Evolutionary conservation across 2,888 invertebrate genomes (phyloP).

Genomic region (Platynereis dumerilii): DNA sequence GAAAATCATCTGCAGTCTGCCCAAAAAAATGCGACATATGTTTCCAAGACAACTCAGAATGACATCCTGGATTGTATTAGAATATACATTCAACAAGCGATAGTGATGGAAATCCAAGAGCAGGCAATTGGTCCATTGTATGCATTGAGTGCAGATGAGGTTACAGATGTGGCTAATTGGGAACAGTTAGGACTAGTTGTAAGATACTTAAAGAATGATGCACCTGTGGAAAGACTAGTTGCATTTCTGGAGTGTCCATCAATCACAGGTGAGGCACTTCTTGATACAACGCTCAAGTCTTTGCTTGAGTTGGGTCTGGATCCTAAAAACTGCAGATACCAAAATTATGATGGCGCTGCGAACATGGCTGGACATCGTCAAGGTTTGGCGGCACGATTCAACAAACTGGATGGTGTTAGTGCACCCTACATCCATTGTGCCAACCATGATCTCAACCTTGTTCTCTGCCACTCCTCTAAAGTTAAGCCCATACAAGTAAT

Average conservation of each 20-base stretch:
- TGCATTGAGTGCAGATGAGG: slow-evolving; percentile 19
- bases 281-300: no score
- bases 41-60: slow-evolving; percentile 23
- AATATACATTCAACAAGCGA: slow-evolving; percentile 17
- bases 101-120: slow-evolving; percentile 13
- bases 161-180: slow-evolving; percentile 12
- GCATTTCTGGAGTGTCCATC: background rate
- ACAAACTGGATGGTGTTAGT: background rate
- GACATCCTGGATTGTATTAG: slow-evolving; percentile 11
- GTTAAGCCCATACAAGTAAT: no score
- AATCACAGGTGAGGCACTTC: no score
- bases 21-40: slow-evolving; percentile 24
- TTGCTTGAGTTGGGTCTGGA: background rate
- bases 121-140: slow-evolving; percentile 12
- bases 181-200: slow-evolving; percentile 18
- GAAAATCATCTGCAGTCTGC: slow-evolving; percentile 14
- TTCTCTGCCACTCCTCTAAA: no score
- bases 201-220: slow-evolving; percentile 11
- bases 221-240: background rate
- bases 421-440: slow-evolving; percentile 5
- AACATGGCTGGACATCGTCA: slow-evolving; percentile 18
- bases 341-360: slow-evolving; percentile 22
- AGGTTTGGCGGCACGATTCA: background rate
- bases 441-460: background rate
- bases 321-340: slow-evolving; percentile 12